These are phyloP conservation scores for Parazoanthus atlanticus DNA, from an alignment of 92 coral and sea anemone species.

Conservation along the genomic window DNA sequence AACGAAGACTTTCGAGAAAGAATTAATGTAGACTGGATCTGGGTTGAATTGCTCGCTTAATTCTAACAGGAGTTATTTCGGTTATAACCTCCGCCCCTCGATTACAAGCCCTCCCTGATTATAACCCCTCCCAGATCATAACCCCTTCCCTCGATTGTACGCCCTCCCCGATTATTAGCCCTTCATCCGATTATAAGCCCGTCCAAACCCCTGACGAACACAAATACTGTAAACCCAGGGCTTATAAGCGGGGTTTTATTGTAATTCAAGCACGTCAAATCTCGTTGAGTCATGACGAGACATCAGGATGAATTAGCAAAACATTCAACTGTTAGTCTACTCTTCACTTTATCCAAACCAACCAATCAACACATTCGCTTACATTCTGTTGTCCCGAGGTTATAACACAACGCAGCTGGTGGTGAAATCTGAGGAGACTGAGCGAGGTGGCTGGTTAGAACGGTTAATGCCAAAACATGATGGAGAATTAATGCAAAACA, in stretches of 20 bases:
- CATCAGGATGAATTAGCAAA: neutral
- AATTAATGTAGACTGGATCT: too few relatives aligned
- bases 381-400: conserved; percentile 17
- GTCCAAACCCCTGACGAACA: too few relatives aligned
- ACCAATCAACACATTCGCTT: conserved; percentile 7
- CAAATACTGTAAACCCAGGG: neutral
- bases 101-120: too few relatives aligned
- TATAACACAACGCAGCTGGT: conserved; percentile 26
- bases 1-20: too few relatives aligned
- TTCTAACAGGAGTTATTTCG: neutral
- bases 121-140: too few relatives aligned
- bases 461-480: neutral
- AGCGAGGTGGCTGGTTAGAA: conserved; percentile 23
- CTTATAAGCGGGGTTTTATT: neutral
- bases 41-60: too few relatives aligned
- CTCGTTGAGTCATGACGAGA: neutral
- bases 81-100: neutral
- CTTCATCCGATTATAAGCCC: too few relatives aligned
- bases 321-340: neutral
- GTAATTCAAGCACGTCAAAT: neutral
- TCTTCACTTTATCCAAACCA: neutral
- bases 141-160: too few relatives aligned
- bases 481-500: neutral
- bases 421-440: conserved; percentile 38
- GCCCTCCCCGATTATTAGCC: neutral